Evolutionary conservation across 2,113 vertebrate species (phyloP), one percentile per base, ranked within the genome.

Genomic region (Polyodon spathula): DNA sequence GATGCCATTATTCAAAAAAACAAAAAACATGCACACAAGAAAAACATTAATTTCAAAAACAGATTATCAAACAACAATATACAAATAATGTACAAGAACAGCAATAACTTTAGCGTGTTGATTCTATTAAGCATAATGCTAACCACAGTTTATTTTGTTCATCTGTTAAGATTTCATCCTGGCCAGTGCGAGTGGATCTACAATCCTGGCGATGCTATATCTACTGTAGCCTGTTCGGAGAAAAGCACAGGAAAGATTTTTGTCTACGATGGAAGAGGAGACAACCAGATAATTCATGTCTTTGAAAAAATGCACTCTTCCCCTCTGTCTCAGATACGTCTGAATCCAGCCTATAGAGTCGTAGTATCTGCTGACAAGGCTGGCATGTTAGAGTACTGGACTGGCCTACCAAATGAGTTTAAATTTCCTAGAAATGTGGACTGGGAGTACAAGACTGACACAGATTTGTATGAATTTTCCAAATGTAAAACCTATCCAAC

Each of bases 351-450:
- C 67, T 98, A 83, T 64, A 88, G 92, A 77, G 90, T 87, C 59
- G 76, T 97, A 8, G 93, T 99, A 42, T 97, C 96, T 12, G 90
- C 94, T 10, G 95, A 98, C 79, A 94, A 94, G 74, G 88, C 90
- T 0, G 94, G 96, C 27, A 99, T 99, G 95, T 81, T 99, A 1
- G 96, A 99, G 67, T 98, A 99, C 73, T 98, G 96, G 96, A 97
- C 93, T 4, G 95, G 96, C 37, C 90, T 93, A 58, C 86, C 87
- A 5, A 88, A 82, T 0, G 94, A 97, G 53, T 99, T 97, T 74
- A 90, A 73, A 71, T 99, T 98, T 66, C 96, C 95, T 4, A 91
- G 79, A 76, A 86, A 94, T 11, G 88, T 98, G 65, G 74, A 82
- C 11, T 99, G 96, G 96, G 87, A 93, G 60, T 98, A 89, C 76